Conservation (phyloP, 2,797 vertebrate genomes). For the Macropus fuliginosus region DNA sequence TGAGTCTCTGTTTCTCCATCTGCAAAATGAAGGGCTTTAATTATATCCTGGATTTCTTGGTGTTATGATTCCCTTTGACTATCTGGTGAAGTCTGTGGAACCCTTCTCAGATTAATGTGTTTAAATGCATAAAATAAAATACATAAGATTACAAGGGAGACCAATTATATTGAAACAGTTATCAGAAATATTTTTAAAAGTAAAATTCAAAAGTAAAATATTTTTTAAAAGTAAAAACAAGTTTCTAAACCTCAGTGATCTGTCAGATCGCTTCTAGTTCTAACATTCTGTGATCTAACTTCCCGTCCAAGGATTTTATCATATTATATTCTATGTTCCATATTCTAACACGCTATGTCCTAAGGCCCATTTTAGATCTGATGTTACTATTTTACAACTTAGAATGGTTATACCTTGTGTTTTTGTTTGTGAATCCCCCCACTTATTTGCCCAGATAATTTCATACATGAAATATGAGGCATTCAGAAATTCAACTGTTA, state of each 20-base stretch:
- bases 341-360: not conserved
- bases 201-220: not conserved
- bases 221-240: not conserved
- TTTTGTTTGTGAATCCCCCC: not conserved
- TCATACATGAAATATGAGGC: not conserved
- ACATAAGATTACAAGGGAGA: not conserved
- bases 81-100: not conserved
- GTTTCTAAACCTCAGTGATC: not conserved
- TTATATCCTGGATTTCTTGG: not conserved
- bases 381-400: not conserved
- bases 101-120: not conserved
- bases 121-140: not conserved
- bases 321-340: not conserved
- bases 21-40: not conserved
- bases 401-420: conserved; percentile 19
- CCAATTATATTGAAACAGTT: not conserved
- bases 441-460: conserved; percentile 5
- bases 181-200: not conserved
- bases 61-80: not conserved
- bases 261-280: not conserved
- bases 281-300: not conserved
- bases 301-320: not conserved
- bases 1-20: not conserved
- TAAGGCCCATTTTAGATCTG: not conserved
- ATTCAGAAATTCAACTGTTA: not conserved